Evolutionary conservation across 2,797 vertebrate species (phyloP).

Genomic region (Hylomyscus alleni): DNA sequence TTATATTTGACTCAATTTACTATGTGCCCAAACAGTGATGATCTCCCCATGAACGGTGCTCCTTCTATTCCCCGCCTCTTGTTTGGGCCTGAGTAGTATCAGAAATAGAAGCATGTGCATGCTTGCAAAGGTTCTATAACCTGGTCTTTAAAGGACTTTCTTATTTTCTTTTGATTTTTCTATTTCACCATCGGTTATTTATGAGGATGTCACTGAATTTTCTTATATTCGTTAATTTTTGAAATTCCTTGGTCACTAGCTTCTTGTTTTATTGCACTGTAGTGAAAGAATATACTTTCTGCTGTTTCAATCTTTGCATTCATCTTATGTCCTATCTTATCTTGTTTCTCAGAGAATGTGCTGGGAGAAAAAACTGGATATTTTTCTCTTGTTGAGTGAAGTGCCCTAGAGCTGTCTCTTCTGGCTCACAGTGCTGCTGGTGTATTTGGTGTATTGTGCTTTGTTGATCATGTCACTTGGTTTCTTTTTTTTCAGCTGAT

Average conservation of each 20-base stretch:
- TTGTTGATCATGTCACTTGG: background rate
- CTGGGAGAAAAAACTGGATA: background rate
- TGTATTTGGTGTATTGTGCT: too few species aligned
- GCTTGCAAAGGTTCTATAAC: background rate
- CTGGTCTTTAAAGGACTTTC: background rate
- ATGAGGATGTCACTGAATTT: background rate
- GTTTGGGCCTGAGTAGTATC: background rate
- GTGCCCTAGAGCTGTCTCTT: background rate
- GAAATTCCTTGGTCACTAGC: background rate
- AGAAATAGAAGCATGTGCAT: background rate
- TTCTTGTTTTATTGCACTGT: background rate
- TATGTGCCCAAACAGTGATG: background rate
- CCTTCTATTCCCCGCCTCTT: background rate
- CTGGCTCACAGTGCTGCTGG: background rate
- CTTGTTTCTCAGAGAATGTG: background rate
- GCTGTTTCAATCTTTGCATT: background rate
- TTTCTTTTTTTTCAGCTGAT: conserved; percentile 90
- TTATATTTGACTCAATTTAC: conserved; percentile 24
- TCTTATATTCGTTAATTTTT: background rate
- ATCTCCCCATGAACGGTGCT: background rate
- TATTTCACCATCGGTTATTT: background rate
- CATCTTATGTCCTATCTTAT: background rate
- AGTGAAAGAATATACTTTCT: background rate
- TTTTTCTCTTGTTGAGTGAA: background rate
- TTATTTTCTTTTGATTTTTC: conserved; percentile 24